These are phyloP conservation scores for Eupeodes luniger DNA, from an alignment of 2,888 invertebrate genomes.

Conservation along the genomic window DNA sequence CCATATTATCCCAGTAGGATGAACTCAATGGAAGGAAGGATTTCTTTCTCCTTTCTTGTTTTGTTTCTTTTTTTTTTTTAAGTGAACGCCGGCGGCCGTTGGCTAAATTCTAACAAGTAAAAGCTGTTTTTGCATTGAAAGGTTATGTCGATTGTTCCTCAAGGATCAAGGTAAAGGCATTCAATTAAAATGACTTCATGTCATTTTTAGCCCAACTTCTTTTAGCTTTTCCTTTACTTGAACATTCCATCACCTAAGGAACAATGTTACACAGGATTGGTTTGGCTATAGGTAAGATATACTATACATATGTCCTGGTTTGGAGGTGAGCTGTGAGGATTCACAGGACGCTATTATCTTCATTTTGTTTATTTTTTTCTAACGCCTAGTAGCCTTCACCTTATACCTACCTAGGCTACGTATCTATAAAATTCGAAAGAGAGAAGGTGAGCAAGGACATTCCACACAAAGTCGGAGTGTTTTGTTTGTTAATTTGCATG, in stretches of 20 bases:
- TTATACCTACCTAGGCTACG: too few species aligned
- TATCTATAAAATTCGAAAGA: slow-evolving; percentile 36
- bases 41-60: slow-evolving; percentile 15
- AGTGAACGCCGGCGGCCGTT: slow-evolving; percentile 42
- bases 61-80: slow-evolving; percentile 21
- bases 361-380: slow-evolving; percentile 20
- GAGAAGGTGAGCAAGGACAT: too few species aligned
- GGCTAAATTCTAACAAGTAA: slow-evolving; percentile 32
- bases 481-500: slow-evolving; percentile 48
- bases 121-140: slow-evolving; percentile 32
- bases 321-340: not conserved
- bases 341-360: not conserved
- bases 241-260: not conserved
- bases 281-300: not conserved
- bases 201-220: slow-evolving; percentile 45
- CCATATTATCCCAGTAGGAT: not conserved
- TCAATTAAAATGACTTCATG: slow-evolving; percentile 63
- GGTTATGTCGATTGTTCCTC: slow-evolving; percentile 51
- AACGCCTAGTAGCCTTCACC: slow-evolving; percentile 12
- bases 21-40: not conserved
- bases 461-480: not conserved
- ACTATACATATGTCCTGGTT: too few species aligned
- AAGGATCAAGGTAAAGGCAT: slow-evolving; percentile 67
- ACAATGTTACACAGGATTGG: slow-evolving; percentile 44
- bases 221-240: not conserved